Percentiles rank a stretch among this genome's conserved stretches.
phyloP scores from a whole-genome alignment of 2,888 invertebrate species.

The Endomychus coccineus region DNA sequence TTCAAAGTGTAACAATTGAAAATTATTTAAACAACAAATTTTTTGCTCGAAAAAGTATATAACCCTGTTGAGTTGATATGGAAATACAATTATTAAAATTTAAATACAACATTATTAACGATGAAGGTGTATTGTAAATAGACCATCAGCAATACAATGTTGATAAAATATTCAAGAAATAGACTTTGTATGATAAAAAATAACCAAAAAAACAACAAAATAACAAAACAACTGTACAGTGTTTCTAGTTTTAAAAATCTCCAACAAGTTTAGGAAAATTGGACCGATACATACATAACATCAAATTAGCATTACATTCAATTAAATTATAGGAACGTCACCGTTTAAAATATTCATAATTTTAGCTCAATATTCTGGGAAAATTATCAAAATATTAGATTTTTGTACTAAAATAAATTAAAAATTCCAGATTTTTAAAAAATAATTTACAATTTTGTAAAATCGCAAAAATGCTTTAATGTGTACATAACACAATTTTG shows the following conservation, averaged over 20 bases:
- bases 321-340: no score
- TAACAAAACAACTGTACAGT: slow-evolving; percentile 14
- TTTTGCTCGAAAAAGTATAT: slow-evolving; percentile 9
- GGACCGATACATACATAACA: no score
- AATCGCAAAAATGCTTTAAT: no score
- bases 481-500: no score
- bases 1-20: slow-evolving; percentile 30
- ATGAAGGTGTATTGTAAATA: slow-evolving; percentile 1
- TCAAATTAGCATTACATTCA: no score
- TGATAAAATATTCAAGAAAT: slow-evolving; percentile 2
- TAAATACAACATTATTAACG: slow-evolving; percentile 3
- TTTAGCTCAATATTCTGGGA: no score
- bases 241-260: slow-evolving; percentile 10
- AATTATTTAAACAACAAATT: slow-evolving; percentile 19
- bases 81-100: slow-evolving; percentile 8
- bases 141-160: neutral
- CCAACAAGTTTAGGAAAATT: no score
- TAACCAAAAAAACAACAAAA: slow-evolving; percentile 12
- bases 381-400: no score
- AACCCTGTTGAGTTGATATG: slow-evolving; percentile 11
- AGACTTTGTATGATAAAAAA: slow-evolving; percentile 10
- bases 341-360: no score
- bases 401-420: no score
- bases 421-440: no score
- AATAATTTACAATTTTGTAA: no score